Conservation (phyloP, 2,888 invertebrate genomes). For the Acanthosepion lycidas region DNA sequence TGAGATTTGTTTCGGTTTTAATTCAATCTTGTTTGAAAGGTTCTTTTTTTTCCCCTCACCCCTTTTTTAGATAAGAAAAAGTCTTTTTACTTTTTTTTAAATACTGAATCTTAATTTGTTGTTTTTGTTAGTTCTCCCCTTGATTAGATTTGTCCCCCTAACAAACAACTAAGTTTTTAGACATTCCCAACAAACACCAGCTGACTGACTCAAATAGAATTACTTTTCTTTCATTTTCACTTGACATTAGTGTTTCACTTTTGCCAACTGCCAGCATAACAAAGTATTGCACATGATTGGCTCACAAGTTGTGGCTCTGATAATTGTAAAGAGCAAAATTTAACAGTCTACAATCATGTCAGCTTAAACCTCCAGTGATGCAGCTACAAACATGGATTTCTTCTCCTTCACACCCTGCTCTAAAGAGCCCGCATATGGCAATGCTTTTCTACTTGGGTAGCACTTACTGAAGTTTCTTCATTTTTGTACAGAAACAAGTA, state of each 20-base stretch:
- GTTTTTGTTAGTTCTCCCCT: background rate
- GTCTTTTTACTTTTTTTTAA: background rate
- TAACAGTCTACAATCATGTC: background rate
- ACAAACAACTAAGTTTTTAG: background rate
- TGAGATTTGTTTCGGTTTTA: background rate
- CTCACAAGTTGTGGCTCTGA: background rate
- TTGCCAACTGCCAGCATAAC: background rate
- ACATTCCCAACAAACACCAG: background rate
- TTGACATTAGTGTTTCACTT: background rate
- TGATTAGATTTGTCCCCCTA: background rate
- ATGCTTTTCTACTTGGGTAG: background rate
- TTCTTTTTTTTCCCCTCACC: background rate
- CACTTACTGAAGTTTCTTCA: background rate
- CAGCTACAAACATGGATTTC: background rate
- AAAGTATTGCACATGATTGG: background rate
- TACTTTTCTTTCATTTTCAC: background rate
- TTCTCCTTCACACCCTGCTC: background rate
- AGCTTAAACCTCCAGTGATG: constrained; percentile 7
- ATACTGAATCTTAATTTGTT: background rate
- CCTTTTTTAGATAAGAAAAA: background rate
- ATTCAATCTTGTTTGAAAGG: background rate
- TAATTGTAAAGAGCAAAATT: background rate
- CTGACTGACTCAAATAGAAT: background rate
- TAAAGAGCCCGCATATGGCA: background rate
- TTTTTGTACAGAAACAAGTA: background rate